Base-by-base conservation (phyloP, 2,888 invertebrate species). In the Drosophila diplacantha region DNA sequence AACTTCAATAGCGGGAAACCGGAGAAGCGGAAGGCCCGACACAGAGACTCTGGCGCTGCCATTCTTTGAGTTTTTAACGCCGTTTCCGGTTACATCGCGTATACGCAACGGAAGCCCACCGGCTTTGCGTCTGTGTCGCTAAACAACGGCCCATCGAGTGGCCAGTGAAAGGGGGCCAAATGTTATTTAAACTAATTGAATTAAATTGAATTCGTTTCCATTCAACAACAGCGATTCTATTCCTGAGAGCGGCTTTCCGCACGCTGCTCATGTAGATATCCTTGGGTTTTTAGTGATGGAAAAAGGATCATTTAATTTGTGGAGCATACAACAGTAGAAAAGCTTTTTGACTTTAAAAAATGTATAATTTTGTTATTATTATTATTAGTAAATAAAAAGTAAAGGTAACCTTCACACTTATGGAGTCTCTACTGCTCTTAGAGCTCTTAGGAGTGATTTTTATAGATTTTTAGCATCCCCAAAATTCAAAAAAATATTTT, bases 181-280 rank as follows among this genome's bases (percentile, higher is more conserved):
- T 72, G 72, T 66, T 81, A 74, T 82, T 80, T 76, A 84, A 84
- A 71, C 73, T 72, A 82, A 82, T 84, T 83, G 74, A 81, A 71
- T 81, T 71, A 67, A 84, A 81, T 72, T 71, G 63, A 83, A 74
- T 78, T 69, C 68, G 57, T 60, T 73, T 66, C 68, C 57, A 59
- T 66, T 65, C 56, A 69, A 71, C 55, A 56, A 57, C 54, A 63
- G 44, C 49, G 54, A 34, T 59, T 75, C 60, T 52, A 57, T 68
- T 47, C 44, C 22, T 20, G 16, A 41, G 24, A 35, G 18, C n/a
- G 12, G 38, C 12, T n/a, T 38, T 32, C n/a, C 16, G n/a, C 41
- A 14, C 16, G 12, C 31, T 43, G 8, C 26, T 16, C 18, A 5
- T 38, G 31, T 57, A 59, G 43, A 31, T 51, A 49, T 43, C 24